Conservation (phyloP, 2,888 invertebrate genomes). For the Acronicta psi region DNA sequence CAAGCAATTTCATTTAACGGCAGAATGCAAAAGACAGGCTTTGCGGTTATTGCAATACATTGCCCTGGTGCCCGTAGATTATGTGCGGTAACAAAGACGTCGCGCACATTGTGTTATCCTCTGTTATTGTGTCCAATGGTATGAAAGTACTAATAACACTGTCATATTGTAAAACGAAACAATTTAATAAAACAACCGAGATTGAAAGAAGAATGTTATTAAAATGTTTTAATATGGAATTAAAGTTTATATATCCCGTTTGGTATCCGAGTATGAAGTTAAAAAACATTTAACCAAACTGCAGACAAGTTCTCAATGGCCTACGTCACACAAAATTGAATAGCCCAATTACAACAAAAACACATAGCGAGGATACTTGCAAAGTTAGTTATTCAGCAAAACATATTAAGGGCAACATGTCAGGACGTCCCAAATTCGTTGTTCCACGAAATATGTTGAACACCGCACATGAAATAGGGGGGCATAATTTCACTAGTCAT, state of each 20-base stretch:
- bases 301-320: constrained; percentile 35
- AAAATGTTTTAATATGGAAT: constrained; percentile 12
- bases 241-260: constrained; percentile 3
- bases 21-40: constrained; percentile 56
- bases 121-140: constrained; percentile 43
- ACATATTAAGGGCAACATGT: constrained; percentile 55
- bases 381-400: constrained; percentile 56
- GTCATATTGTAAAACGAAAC: constrained; percentile 24
- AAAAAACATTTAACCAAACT: constrained; percentile 36
- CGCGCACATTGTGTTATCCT: constrained; percentile 43
- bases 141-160: constrained; percentile 33
- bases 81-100: constrained; percentile 53
- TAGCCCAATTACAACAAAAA: constrained; percentile 53
- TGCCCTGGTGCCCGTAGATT: constrained; percentile 39
- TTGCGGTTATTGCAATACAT: constrained; percentile 59
- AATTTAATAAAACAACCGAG: constrained; percentile 22
- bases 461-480: constrained; percentile 59
- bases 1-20: constrained; percentile 61
- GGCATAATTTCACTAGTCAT: constrained; percentile 69
- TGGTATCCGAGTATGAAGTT: constrained; percentile 2
- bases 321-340: constrained; percentile 45
- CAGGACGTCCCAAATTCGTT: constrained; percentile 56
- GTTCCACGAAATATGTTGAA: constrained; percentile 60
- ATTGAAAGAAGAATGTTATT: constrained; percentile 19
- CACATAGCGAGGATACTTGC: constrained; percentile 39